These are phyloP conservation scores for Pelobates fuscus DNA, from an alignment of 2,113 vertebrate species.

Conservation along the genomic window DNA sequence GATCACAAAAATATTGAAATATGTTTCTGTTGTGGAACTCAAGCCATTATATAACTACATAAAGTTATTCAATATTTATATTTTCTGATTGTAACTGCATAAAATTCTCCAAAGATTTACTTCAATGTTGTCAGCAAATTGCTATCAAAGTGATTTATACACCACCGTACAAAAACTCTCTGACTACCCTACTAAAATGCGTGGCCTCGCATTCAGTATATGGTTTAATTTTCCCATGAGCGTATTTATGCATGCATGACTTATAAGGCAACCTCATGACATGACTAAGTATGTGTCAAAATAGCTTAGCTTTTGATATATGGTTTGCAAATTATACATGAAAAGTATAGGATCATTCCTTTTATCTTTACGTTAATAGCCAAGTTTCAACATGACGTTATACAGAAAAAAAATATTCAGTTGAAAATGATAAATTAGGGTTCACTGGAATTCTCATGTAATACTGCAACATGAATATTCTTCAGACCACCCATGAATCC, in stretches of 20 bases:
- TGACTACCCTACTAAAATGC: background rate
- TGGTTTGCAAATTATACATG: background rate
- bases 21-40: too few species aligned
- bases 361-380: background rate
- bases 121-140: background rate
- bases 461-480: too few species aligned
- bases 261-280: background rate
- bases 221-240: background rate
- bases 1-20: too few species aligned
- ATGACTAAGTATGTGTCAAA: background rate
- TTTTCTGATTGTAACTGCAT: background rate
- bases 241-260: background rate
- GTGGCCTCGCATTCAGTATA: background rate
- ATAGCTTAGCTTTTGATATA: background rate
- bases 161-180: background rate
- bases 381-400: background rate
- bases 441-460: background rate
- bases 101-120: background rate
- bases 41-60: too few species aligned
- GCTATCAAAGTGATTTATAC: background rate
- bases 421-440: background rate
- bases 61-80: too few species aligned
- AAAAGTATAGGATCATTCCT: slow-evolving; percentile 3
- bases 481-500: too few species aligned
- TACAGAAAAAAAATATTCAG: background rate